These are phyloP conservation scores for Anthopleura xanthogrammica DNA, from an alignment of 92 coral and sea anemone species.

Conservation along the genomic window DNA sequence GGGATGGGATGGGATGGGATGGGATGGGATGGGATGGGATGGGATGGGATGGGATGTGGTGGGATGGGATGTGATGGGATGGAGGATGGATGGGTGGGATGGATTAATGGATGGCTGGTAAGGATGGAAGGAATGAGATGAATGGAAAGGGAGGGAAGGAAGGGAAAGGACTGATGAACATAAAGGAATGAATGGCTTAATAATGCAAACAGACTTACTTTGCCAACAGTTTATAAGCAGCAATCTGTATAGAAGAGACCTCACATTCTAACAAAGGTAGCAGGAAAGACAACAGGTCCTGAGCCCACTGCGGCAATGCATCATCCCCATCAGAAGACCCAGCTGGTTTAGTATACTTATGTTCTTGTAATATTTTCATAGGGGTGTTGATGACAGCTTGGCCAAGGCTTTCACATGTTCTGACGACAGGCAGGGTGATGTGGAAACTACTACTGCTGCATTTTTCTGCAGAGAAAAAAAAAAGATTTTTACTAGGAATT, in stretches of 20 bases:
- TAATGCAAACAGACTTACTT: constrained; percentile 45
- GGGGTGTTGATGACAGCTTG: constrained; percentile 62
- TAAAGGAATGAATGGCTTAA: not conserved
- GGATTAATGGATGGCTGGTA: not conserved
- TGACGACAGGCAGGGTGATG: constrained; percentile 2
- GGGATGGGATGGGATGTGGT: not conserved
- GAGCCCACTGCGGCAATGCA: constrained; percentile 65
- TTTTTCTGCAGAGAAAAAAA: constrained; percentile 3
- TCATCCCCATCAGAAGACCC: constrained; percentile 29
- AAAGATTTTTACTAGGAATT: not conserved
- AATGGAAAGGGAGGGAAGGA: not conserved
- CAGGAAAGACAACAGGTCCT: constrained; percentile 49
- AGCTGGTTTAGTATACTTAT: constrained; percentile 28
- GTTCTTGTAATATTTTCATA: constrained; percentile 37
- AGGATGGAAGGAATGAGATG: not conserved
- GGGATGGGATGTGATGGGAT: not conserved
- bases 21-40: not conserved
- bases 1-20: not conserved
- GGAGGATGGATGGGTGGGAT: not conserved
- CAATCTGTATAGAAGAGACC: constrained; percentile 66
- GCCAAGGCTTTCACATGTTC: constrained; percentile 60
- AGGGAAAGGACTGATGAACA: not conserved
- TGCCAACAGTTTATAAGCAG: constrained; percentile 61
- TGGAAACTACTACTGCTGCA: not conserved
- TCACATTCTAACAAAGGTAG: constrained; percentile 62